These are phyloP conservation scores for Chelonus formosanus DNA, from an alignment of 2,888 invertebrate species.

Conservation along the genomic window DNA sequence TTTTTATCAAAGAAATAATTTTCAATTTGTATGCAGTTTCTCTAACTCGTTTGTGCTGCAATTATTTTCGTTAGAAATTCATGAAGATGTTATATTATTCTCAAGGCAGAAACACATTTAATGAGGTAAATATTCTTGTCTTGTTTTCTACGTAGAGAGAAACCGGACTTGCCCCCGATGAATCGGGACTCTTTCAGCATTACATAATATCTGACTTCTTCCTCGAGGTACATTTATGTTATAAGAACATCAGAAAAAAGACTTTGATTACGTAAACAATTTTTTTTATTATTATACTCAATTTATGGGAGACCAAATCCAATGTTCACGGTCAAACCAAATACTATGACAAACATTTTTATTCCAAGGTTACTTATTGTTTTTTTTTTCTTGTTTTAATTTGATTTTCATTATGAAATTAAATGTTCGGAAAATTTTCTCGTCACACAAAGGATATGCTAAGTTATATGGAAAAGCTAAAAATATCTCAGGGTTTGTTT, in stretches of 20 bases:
- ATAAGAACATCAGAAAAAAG: no score
- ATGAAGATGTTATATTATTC: not conserved
- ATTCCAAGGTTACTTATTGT: not conserved
- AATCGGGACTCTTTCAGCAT: conserved; percentile 38
- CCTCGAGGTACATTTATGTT: not conserved
- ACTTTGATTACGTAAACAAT: conserved; percentile 1
- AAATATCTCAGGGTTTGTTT: conserved; percentile 21
- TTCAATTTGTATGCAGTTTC: not conserved
- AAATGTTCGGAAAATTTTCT: no score
- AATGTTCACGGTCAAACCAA: conserved; percentile 13
- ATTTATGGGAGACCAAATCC: conserved; percentile 3
- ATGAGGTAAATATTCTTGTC: conserved; percentile 5
- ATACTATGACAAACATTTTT: not conserved
- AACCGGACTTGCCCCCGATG: conserved; percentile 33
- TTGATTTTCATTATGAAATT: no score
- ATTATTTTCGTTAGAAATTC: not conserved
- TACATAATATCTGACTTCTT: conserved; percentile 36
- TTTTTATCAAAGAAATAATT: not conserved
- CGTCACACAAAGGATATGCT: not conserved
- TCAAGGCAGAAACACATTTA: not conserved
- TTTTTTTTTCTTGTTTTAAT: not conserved
- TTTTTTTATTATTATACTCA: not conserved
- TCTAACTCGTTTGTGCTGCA: not conserved
- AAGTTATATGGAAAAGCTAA: conserved; percentile 32
- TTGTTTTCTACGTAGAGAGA: conserved; percentile 1